Conservation (phyloP, 2,797 vertebrate species). For the Podarcis lilfordi region DNA sequence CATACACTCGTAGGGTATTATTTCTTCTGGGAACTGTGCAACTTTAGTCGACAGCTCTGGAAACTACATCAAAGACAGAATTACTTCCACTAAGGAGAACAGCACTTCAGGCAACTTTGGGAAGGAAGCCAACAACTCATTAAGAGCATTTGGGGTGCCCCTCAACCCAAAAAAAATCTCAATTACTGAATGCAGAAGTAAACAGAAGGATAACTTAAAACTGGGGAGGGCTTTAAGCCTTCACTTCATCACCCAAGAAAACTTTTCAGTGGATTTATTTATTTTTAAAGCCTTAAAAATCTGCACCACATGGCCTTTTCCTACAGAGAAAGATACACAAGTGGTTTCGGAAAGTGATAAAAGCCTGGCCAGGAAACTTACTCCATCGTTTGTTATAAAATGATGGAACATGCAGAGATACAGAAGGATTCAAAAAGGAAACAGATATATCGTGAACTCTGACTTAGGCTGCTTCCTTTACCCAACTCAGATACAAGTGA, state of each 20-base stretch:
- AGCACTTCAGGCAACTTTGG: slow-evolving; percentile 73
- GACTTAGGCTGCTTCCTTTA: slow-evolving; percentile 33
- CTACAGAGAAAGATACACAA: slow-evolving; percentile 31
- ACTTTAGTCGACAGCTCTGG: slow-evolving; percentile 74
- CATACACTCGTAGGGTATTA: slow-evolving; percentile 67
- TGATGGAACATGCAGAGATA: slow-evolving; percentile 41
- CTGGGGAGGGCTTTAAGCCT: slow-evolving; percentile 3
- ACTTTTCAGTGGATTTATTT: background rate
- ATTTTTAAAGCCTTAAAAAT: background rate
- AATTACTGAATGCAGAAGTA: slow-evolving; percentile 57
- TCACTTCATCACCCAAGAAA: background rate
- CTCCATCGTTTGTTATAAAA: slow-evolving; percentile 36
- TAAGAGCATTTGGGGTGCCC: slow-evolving; percentile 68
- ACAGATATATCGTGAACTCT: slow-evolving; percentile 64
- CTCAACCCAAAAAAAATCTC: slow-evolving; percentile 64
- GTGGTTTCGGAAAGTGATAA: slow-evolving; percentile 46
- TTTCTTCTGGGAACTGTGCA: slow-evolving; percentile 73
- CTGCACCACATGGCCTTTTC: background rate
- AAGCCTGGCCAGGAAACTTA: slow-evolving; percentile 18
- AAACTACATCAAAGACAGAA: slow-evolving; percentile 77
- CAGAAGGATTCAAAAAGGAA: slow-evolving; percentile 66
- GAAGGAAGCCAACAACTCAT: slow-evolving; percentile 72
- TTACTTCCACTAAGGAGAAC: slow-evolving; percentile 73
- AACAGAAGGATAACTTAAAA: slow-evolving; percentile 49
- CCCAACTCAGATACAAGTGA: slow-evolving; percentile 47